A percentile compares a stretch with the other conserved stretches of the same genome.
These are phyloP conservation scores for Hyles lineata DNA, from an alignment of 2,888 invertebrate species.

Conservation along the genomic window DNA sequence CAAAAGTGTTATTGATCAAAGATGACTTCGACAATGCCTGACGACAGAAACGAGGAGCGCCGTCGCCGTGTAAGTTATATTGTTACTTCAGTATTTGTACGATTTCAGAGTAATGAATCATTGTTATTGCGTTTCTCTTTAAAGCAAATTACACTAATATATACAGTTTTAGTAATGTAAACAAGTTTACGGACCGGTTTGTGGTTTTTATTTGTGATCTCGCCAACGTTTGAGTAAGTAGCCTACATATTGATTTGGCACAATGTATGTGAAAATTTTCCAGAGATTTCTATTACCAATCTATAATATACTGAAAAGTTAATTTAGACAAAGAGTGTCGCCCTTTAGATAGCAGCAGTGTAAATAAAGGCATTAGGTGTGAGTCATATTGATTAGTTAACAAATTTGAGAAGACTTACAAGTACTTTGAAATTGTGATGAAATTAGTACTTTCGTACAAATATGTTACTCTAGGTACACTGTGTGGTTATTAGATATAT, in stretches of 20 bases:
- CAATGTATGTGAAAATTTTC: conserved; percentile 43
- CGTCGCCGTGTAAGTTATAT: conserved; percentile 73
- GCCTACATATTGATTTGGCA: conserved; percentile 40
- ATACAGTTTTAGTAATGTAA: conserved; percentile 35
- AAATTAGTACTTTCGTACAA: not conserved
- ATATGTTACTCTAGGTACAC: no score
- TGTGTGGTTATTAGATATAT: no score
- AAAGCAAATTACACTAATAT: conserved; percentile 36
- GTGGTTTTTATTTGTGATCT: not conserved
- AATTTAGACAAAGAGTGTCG: conserved; percentile 31
- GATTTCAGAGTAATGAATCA: conserved; percentile 47
- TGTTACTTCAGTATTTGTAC: conserved; percentile 25
- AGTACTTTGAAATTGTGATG: not conserved
- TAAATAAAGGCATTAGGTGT: not conserved
- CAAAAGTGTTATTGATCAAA: conserved; percentile 32
- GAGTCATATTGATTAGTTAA: not conserved
- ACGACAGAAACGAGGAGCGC: conserved; percentile 77
- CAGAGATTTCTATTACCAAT: conserved; percentile 37
- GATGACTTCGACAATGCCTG: conserved; percentile 73
- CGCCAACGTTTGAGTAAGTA: not conserved
- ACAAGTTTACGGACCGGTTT: conserved; percentile 47
- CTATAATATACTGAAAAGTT: conserved; percentile 14
- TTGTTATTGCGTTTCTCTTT: conserved; percentile 53
- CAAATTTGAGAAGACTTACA: not conserved
- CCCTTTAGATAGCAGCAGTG: not conserved